A percentile compares a stretch with the other conserved stretches of the same genome.
Conservation (phyloP, 1,140 invertebrate species). For the Aphelinus certus region DNA sequence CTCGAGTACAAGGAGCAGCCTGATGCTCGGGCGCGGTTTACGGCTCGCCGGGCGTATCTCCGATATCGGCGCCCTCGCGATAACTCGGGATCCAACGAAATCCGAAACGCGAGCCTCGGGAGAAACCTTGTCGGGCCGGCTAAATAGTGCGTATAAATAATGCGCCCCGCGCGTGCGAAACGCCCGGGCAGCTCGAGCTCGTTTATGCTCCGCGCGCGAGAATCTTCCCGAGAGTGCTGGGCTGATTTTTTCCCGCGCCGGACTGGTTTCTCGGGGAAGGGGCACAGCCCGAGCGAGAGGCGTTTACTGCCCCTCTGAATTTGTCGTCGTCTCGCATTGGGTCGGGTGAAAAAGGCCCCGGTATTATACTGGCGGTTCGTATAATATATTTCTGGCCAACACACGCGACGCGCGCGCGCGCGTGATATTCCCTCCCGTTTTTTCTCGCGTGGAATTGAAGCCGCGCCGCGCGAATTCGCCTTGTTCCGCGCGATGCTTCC, state of each 20-base stretch:
- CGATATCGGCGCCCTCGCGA: too few species aligned
- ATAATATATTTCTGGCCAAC: slow-evolving; percentile 14
- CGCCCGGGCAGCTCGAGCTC: neutral
- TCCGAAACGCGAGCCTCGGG: neutral
- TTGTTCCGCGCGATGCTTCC: slow-evolving; percentile 33
- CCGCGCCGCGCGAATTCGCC: slow-evolving; percentile 17
- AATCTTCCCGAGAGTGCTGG: slow-evolving; percentile 9
- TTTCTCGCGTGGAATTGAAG: slow-evolving; percentile 28
- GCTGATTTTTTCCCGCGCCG: slow-evolving; percentile 27
- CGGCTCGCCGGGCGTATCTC: too few species aligned
- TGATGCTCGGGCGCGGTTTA: too few species aligned
- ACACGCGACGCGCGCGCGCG: neutral
- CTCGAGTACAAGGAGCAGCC: too few species aligned
- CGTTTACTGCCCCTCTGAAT: slow-evolving; percentile 36
- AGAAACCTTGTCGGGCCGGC: slow-evolving; percentile 35
- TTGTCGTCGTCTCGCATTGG: slow-evolving; percentile 21
- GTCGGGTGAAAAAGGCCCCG: slow-evolving; percentile 13
- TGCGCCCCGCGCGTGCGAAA: slow-evolving; percentile 26
- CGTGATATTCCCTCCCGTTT: neutral
- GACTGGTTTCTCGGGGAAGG: slow-evolving; percentile 15
- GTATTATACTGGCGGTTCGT: slow-evolving; percentile 24
- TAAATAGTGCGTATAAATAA: slow-evolving; percentile 40
- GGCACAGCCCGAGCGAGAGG: slow-evolving; percentile 17
- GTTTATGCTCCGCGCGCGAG: neutral
- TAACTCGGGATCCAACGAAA: too few species aligned